Evolutionary conservation across 2,888 invertebrate genomes (phyloP), one percentile per base, ranked within the genome.

Genomic region (Apamea monoglypha): DNA sequence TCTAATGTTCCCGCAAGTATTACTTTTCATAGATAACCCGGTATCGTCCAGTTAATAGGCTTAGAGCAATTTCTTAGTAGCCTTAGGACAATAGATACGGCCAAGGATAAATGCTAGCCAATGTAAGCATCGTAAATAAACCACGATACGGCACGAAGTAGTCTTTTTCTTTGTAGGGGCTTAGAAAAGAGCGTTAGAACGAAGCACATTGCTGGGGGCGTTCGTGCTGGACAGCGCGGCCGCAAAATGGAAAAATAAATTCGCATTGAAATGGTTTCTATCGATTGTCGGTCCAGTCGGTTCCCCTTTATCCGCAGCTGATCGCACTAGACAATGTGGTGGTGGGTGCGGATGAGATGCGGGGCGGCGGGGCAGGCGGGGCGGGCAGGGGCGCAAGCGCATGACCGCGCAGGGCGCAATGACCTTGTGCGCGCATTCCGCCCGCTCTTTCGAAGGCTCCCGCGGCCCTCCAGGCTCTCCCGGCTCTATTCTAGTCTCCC

Each of bases 331-430:
- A 95, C 95, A 96, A 96, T 96, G 94, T 94, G 85, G 89, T 89
- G 88, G 89, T 89, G 94, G 95, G 89, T 90, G 90, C 87, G 93
- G 93, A 93, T 93, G 92, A 92, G 88, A 88, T 77, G 81, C 88
- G 86, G 87, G 78, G 85, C 87, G 88, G 88, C 77, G 89, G 36
- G 83, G 85, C 79, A 81, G 80, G 89, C 84, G 87, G 87, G 89
- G 91, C 87, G 90, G 92, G 90, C 88, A 86, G 89, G 91, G 93
- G 93, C 91, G 94, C 93, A 93, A 93, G 96, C 95, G 95, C 96
- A 96, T 97, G 97, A 97, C 97, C 97, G 97, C 96, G 96, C 96
- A 94, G 96, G 95, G 96, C 96, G 96, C 96, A 97, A 96, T 96
- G 97, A 96, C 97, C 97, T 97, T 97, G 97, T 95, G 94, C 94